Evolutionary conservation across 1,140 invertebrate genomes (phyloP).

Genomic region (Drosophila baimaii): DNA sequence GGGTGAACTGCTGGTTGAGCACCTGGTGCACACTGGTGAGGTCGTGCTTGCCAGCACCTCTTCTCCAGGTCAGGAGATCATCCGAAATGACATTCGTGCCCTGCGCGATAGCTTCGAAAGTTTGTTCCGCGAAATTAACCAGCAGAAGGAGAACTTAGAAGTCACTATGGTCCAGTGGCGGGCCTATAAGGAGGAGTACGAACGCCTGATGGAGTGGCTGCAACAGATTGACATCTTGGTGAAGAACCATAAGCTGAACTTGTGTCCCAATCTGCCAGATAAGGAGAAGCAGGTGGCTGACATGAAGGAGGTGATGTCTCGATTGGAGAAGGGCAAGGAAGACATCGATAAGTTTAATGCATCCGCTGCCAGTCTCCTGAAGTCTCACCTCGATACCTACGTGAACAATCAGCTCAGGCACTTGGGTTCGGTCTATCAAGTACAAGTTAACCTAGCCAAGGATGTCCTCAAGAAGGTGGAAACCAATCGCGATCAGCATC

Average conservation of each 20-base stretch:
- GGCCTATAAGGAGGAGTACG: constrained; percentile 96
- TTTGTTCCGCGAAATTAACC: constrained; percentile 93
- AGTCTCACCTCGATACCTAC: constrained; percentile 94
- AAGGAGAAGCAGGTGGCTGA: constrained; percentile 93
- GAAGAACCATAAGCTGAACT: constrained; percentile 94
- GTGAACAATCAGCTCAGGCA: constrained; percentile 95
- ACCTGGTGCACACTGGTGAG: constrained; percentile 93
- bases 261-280: constrained; percentile 92
- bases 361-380: constrained; percentile 89
- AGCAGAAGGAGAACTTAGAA: constrained; percentile 93
- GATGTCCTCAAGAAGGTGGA: constrained; percentile 97
- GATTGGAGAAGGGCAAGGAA: constrained; percentile 91
- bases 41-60: constrained; percentile 94
- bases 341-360: constrained; percentile 94
- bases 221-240: constrained; percentile 96
- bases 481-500: constrained; percentile 94
- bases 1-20: constrained; percentile 94
- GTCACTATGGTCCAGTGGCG: constrained; percentile 92
- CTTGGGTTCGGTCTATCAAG: constrained; percentile 95
- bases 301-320: constrained; percentile 90
- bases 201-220: constrained; percentile 95
- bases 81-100: constrained; percentile 93
- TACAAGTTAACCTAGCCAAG: constrained; percentile 94
- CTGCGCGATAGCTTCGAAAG: constrained; percentile 93
- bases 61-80: constrained; percentile 90